phyloP scores from a whole-genome alignment of 2,888 invertebrate genomes.

The Drosophila antonietae region DNA sequence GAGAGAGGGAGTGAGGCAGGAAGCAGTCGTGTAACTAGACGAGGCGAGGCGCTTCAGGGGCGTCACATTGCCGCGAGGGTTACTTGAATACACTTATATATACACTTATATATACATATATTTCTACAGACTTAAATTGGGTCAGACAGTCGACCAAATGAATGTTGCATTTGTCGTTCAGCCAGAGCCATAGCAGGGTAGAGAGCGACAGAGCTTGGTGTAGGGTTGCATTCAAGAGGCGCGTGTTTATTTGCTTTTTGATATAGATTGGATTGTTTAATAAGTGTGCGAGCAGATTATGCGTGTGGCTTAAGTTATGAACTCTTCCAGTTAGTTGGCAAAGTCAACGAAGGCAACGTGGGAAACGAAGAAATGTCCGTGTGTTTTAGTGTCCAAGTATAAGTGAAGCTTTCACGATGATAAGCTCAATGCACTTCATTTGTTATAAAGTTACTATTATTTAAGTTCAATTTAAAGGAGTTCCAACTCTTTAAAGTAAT shows the following conservation, averaged over 20 bases:
- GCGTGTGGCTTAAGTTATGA: slow-evolving; percentile 57
- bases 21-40: slow-evolving; percentile 5
- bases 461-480: neutral
- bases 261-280: slow-evolving; percentile 73
- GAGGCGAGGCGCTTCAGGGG: slow-evolving; percentile 20
- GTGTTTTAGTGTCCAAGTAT: neutral
- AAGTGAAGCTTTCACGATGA: neutral
- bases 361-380: neutral
- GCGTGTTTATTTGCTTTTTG: slow-evolving; percentile 77
- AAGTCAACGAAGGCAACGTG: slow-evolving; percentile 22
- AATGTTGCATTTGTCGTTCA: slow-evolving; percentile 61
- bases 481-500: neutral
- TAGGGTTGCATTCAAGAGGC: slow-evolving; percentile 58
- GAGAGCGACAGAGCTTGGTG: neutral
- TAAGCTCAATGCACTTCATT: neutral
- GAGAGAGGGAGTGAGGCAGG: neutral
- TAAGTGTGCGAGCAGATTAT: slow-evolving; percentile 60
- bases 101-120: neutral
- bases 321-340: slow-evolving; percentile 31
- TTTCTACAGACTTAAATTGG: slow-evolving; percentile 62
- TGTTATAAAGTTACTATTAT: neutral
- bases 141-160: slow-evolving; percentile 65
- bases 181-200: neutral
- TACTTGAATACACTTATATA: slow-evolving; percentile 65
- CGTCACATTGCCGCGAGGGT: slow-evolving; percentile 53